These are phyloP conservation scores for Byasa hedistus DNA, from an alignment of 2,888 invertebrate genomes.

Conservation along the genomic window DNA sequence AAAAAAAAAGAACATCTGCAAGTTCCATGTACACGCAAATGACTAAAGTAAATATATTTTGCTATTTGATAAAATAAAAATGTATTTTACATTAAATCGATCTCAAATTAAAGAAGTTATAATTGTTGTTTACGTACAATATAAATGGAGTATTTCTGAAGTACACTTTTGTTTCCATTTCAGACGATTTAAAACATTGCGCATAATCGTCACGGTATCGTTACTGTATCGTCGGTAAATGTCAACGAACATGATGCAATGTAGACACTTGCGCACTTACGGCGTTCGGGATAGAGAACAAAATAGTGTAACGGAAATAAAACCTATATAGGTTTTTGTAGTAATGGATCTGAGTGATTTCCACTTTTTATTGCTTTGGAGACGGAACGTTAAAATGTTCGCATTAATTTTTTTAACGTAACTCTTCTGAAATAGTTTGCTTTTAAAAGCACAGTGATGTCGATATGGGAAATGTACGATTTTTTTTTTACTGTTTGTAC, in stretches of 20 bases:
- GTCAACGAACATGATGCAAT: background rate
- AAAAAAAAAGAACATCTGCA: too few species aligned
- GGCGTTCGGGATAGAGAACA: background rate
- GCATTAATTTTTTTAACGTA: slow-evolving; percentile 3
- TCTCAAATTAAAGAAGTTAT: too few species aligned
- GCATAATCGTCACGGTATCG: background rate
- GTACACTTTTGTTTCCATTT: too few species aligned
- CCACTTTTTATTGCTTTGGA: slow-evolving; percentile 9
- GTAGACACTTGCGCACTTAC: background rate
- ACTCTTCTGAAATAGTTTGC: background rate
- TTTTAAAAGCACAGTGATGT: background rate
- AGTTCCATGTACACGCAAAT: too few species aligned
- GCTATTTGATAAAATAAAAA: too few species aligned
- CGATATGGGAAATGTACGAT: too few species aligned
- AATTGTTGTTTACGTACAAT: too few species aligned
- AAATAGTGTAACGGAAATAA: slow-evolving; percentile 1
- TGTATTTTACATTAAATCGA: too few species aligned
- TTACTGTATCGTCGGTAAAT: slow-evolving; percentile 5
- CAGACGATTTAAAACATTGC: slow-evolving; percentile 2
- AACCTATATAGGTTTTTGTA: background rate
- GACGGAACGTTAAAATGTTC: slow-evolving; percentile 10
- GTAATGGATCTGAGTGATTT: slow-evolving; percentile 16
- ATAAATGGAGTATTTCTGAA: too few species aligned
- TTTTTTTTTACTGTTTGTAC: too few species aligned
- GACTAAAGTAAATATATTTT: too few species aligned